A percentile compares a stretch with the other conserved stretches of the same genome.
Evolutionary conservation across 1,140 invertebrate genomes (phyloP).

Genomic region (Pseudomyrmex pallidus): DNA sequence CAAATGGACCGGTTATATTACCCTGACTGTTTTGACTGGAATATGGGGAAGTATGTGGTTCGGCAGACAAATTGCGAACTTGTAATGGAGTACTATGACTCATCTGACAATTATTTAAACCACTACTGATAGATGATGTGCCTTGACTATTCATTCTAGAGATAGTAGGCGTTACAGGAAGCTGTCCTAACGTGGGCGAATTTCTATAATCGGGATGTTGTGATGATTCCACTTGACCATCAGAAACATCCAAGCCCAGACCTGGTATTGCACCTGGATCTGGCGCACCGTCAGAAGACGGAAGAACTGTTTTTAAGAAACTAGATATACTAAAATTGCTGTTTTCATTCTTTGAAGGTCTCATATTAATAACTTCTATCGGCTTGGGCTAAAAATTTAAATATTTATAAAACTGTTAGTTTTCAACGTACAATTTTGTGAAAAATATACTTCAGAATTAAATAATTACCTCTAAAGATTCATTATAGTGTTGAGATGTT

Average conservation of each 20-base stretch:
- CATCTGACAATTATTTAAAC: slow-evolving; percentile 77
- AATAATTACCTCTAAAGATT: slow-evolving; percentile 79
- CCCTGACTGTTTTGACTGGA: slow-evolving; percentile 83
- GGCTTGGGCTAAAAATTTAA: slow-evolving; percentile 81
- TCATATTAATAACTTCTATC: slow-evolving; percentile 86
- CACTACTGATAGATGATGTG: slow-evolving; percentile 51
- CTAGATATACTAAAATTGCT: slow-evolving; percentile 81
- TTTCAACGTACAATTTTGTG: slow-evolving; percentile 2
- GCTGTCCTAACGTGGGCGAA: slow-evolving; percentile 71
- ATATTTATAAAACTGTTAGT: slow-evolving; percentile 26
- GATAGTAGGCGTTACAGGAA: slow-evolving; percentile 75
- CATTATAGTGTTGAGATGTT: slow-evolving; percentile 78
- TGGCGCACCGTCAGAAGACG: slow-evolving; percentile 72
- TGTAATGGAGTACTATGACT: slow-evolving; percentile 80
- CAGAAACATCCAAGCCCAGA: slow-evolving; percentile 79
- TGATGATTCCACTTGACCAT: slow-evolving; percentile 73
- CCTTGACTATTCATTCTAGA: slow-evolving; percentile 67
- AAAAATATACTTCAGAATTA: slow-evolving; percentile 1
- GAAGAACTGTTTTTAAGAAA: slow-evolving; percentile 83
- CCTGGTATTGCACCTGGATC: slow-evolving; percentile 80
- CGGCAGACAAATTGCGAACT: slow-evolving; percentile 75
- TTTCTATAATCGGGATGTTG: slow-evolving; percentile 77
- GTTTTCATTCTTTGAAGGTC: slow-evolving; percentile 74
- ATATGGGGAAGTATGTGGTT: slow-evolving; percentile 80
- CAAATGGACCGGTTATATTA: slow-evolving; percentile 76